These are phyloP conservation scores for Cercopithecus mona DNA, from an alignment of 2,113 vertebrate genomes.

Conservation along the genomic window DNA sequence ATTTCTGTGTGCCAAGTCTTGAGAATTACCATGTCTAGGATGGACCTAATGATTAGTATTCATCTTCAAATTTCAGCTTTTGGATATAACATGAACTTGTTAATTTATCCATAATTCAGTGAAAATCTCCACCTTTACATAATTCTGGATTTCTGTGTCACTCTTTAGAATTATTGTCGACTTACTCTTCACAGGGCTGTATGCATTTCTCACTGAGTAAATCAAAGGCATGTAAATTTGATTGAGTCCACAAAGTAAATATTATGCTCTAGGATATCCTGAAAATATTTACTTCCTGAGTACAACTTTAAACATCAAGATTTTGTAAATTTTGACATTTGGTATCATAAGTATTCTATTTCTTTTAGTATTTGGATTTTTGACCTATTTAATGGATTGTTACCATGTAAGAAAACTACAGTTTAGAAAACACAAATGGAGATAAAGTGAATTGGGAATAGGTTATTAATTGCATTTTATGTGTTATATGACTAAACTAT, in stretches of 20 bases:
- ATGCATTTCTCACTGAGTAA: constrained; percentile 33
- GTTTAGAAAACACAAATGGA: constrained; percentile 39
- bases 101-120: neutral
- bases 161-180: neutral
- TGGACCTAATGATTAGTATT: neutral
- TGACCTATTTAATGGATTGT: neutral
- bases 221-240: constrained; percentile 33
- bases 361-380: constrained; percentile 15
- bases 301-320: constrained; percentile 18
- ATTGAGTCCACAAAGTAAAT: neutral
- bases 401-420: neutral
- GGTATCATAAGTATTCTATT: neutral
- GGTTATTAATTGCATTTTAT: neutral
- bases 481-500: neutral
- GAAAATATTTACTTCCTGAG: neutral
- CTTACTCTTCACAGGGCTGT: neutral
- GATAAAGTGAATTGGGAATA: neutral
- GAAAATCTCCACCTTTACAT: constrained; percentile 21
- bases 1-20: neutral
- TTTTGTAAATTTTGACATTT: constrained; percentile 47
- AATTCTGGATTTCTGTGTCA: constrained; percentile 23
- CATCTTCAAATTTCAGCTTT: neutral
- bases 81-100: neutral
- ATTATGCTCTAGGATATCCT: neutral
- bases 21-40: neutral